Percentiles rank a stretch among this genome's conserved stretches.
phyloP scores from a whole-genome alignment of 2,113 vertebrate species.

The Microtus oregoni region DNA sequence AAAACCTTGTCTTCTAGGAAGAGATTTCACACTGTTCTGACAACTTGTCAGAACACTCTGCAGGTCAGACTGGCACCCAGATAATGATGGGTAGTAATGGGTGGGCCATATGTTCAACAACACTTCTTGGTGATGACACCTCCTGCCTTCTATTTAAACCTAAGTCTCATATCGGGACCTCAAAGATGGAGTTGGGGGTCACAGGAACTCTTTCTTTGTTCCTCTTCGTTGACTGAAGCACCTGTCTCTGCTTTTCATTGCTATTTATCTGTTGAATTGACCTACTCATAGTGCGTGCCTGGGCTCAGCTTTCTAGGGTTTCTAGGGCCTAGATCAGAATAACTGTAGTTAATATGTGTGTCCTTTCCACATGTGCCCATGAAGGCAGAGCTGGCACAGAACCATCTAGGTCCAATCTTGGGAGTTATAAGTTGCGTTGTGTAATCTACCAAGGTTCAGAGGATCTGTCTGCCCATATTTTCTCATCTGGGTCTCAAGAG shows the following conservation, averaged over 20 bases:
- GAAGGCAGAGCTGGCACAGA: not conserved
- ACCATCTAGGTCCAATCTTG: not conserved
- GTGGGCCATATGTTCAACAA: not conserved
- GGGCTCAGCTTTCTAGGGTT: not conserved
- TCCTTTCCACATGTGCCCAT: not conserved
- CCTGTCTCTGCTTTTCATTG: not conserved
- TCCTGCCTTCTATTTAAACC: not conserved
- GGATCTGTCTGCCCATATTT: not conserved
- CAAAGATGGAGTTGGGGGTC: not conserved
- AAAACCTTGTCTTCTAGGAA: not conserved
- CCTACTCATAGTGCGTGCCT: not conserved
- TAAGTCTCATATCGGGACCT: not conserved
- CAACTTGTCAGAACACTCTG: not conserved
- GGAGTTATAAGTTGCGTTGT: not conserved
- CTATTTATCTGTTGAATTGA: not conserved
- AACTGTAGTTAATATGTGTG: not conserved
- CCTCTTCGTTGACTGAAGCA: not conserved
- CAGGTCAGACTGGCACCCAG: not conserved
- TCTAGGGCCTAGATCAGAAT: not conserved
- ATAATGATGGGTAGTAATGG: not conserved
- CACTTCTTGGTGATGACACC: no score
- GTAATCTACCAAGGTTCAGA: not conserved
- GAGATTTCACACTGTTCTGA: not conserved
- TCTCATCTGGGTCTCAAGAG: slow-evolving; percentile 17
- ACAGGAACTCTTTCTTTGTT: not conserved